These are phyloP conservation scores for Oophaga sylvatica DNA, from an alignment of 2,797 vertebrate species.

Conservation along the genomic window DNA sequence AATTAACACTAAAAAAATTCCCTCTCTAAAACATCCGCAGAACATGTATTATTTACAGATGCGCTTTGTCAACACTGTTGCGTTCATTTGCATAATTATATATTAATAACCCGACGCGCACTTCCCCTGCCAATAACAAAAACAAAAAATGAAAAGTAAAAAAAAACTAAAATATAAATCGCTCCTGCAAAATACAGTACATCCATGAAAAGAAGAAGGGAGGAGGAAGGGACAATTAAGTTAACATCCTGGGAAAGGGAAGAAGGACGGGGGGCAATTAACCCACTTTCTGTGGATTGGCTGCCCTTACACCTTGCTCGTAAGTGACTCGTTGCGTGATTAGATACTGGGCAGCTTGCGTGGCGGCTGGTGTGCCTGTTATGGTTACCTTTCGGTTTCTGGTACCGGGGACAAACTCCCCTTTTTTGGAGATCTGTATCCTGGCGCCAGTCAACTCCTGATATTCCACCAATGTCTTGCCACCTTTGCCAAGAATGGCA, in stretches of 20 bases:
- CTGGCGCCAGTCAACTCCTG: constrained; percentile 89
- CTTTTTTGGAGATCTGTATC: constrained; percentile 90
- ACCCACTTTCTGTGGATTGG: constrained; percentile 88
- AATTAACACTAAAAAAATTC: constrained; percentile 75
- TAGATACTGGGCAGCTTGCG: constrained; percentile 87
- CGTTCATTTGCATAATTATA: constrained; percentile 92
- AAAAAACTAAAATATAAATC: constrained; percentile 79
- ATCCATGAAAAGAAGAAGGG: constrained; percentile 87
- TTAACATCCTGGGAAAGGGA: constrained; percentile 75
- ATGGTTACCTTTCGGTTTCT: constrained; percentile 89
- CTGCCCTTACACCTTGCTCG: constrained; percentile 87
- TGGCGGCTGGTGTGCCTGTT: constrained; percentile 87
- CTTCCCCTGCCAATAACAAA: constrained; percentile 60
- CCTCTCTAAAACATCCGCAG: constrained; percentile 89
- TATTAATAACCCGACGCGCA: constrained; percentile 80
- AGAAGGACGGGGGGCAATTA: constrained; percentile 68
- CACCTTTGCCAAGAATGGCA: constrained; percentile 88
- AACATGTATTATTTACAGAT: constrained; percentile 92
- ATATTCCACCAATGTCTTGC: constrained; percentile 88
- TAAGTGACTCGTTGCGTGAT: constrained; percentile 88
- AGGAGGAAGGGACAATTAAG: constrained; percentile 65
- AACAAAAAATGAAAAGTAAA: constrained; percentile 53
- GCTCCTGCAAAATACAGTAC: constrained; percentile 91
- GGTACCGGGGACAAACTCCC: constrained; percentile 88
- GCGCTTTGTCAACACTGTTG: constrained; percentile 89